Conservation (phyloP, 2,888 invertebrate genomes). For the Macrophya alboannulata region DNA sequence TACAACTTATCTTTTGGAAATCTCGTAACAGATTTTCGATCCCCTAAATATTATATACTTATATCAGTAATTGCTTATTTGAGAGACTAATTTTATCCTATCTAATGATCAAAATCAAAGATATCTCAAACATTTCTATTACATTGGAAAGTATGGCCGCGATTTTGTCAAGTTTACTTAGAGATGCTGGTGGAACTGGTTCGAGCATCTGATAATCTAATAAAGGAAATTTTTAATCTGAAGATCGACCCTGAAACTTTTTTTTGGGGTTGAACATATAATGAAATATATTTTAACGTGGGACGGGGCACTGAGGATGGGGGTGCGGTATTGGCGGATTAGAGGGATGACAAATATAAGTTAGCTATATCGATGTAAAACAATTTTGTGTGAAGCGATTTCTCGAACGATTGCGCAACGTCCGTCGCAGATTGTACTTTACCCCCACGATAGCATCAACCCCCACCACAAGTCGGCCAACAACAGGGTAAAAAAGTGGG, state of each 20-base stretch:
- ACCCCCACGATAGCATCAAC: slow-evolving; percentile 57
- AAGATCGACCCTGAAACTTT: not conserved
- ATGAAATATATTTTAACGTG: not conserved
- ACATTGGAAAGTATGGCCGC: not conserved
- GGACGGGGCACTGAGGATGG: not conserved
- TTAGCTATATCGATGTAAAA: slow-evolving; percentile 14
- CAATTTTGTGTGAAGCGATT: slow-evolving; percentile 19
- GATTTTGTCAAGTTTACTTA: no score
- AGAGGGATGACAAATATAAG: slow-evolving; percentile 8
- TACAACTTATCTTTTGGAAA: not conserved
- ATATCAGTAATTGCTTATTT: no score
- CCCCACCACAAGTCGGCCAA: slow-evolving; percentile 45
- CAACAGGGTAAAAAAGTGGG: slow-evolving; percentile 54
- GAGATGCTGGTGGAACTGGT: not conserved
- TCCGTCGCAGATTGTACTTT: slow-evolving; percentile 30
- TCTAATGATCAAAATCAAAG: not conserved
- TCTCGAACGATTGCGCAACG: slow-evolving; percentile 55
- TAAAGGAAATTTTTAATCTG: not conserved
- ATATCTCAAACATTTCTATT: no score
- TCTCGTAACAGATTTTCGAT: not conserved
- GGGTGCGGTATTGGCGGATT: not conserved
- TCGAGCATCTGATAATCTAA: not conserved
- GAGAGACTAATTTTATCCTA: not conserved
- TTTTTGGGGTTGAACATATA: not conserved
- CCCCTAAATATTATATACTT: not conserved